Conservation (phyloP, 2,888 invertebrate species). For the Lasioglossum figueresi region DNA sequence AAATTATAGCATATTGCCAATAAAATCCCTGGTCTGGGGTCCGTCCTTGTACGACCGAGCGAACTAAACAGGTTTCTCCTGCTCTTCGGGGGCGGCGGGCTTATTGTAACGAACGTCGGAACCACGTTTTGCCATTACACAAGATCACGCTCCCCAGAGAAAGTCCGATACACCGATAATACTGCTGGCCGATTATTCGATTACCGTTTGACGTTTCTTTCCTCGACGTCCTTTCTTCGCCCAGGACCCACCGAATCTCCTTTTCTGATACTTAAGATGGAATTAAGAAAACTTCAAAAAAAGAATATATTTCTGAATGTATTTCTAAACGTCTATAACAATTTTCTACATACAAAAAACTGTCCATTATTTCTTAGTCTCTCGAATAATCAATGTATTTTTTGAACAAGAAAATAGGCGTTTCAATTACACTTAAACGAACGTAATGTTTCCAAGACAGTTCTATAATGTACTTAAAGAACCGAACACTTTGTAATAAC, state of each 20-base stretch:
- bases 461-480: background rate
- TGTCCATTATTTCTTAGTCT: background rate
- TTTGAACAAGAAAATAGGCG: background rate
- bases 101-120: constrained; percentile 81
- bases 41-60: constrained; percentile 70
- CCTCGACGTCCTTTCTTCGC: background rate
- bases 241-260: background rate
- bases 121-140: constrained; percentile 78
- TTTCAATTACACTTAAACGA: background rate
- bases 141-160: constrained; percentile 65
- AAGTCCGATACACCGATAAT: constrained; percentile 62
- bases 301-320: background rate
- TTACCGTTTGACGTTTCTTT: constrained; percentile 59
- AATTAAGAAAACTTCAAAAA: background rate
- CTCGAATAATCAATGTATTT: background rate
- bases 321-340: background rate
- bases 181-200: constrained; percentile 79
- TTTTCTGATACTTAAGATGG: background rate
- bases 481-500: background rate
- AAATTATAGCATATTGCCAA: constrained; percentile 84
- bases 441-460: background rate
- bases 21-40: constrained; percentile 80
- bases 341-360: background rate
- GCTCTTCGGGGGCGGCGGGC: constrained; percentile 68
- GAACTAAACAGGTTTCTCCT: constrained; percentile 70